Evolutionary conservation across 2,113 vertebrate species (phyloP).

Genomic region (Psephotus haematonotus): DNA sequence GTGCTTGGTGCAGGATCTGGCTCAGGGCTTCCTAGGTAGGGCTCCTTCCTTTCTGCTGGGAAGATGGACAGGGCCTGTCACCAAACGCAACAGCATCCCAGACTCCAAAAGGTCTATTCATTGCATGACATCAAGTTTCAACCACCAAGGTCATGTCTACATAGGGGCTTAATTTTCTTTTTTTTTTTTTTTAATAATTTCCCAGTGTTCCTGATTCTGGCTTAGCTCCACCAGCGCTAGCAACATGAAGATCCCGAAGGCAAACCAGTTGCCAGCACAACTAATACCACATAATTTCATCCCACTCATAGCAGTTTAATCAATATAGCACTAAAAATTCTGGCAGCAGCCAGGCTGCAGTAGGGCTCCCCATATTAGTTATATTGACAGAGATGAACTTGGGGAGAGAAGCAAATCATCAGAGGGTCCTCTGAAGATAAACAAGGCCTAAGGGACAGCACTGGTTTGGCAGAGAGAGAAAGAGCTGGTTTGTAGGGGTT

Average conservation of each 20-base stretch:
- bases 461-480: neutral
- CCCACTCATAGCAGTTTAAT: conserved; percentile 58
- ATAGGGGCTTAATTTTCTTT: neutral
- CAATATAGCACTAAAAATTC: conserved; percentile 59
- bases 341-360: conserved; percentile 30
- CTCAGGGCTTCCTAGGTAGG: neutral
- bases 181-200: neutral
- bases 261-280: conserved; percentile 60
- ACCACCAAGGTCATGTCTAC: neutral
- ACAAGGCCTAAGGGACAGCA: neutral
- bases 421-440: conserved; percentile 32
- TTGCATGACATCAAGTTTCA: neutral
- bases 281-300: conserved; percentile 64
- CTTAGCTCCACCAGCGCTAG: conserved; percentile 34
- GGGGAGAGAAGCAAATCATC: neutral
- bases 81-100: accelerated
- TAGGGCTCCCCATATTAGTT: conserved; percentile 37
- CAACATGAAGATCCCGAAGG: conserved; percentile 34
- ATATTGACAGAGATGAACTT: neutral
- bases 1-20: neutral
- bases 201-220: conserved; percentile 46
- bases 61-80: neutral
- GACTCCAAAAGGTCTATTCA: neutral
- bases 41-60: neutral
- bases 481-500: neutral